A percentile compares a stretch with the other conserved stretches of the same genome.
phyloP scores from a whole-genome alignment of 2,113 vertebrate genomes.

The Ciconia maguari region DNA sequence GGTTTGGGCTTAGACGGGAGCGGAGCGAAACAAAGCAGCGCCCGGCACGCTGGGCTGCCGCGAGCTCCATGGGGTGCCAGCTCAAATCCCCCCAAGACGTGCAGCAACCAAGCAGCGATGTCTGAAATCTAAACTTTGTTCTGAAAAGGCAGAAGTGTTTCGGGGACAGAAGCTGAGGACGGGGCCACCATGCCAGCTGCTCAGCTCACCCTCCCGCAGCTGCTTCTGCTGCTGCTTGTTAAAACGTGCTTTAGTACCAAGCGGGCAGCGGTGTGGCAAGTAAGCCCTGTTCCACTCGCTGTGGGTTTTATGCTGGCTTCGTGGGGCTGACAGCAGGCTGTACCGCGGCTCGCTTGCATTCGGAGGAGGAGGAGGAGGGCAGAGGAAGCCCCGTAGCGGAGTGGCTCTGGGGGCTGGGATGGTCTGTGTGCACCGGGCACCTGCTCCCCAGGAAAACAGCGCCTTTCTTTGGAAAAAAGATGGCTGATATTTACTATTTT shows the following conservation, averaged over 20 bases:
- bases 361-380: neutral
- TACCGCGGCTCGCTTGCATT: fast-evolving
- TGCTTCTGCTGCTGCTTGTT: neutral
- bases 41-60: neutral
- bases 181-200: neutral
- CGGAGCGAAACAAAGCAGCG: too few species aligned
- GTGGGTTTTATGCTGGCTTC: too few species aligned
- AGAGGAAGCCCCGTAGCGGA: neutral
- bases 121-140: neutral
- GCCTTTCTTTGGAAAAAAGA: neutral
- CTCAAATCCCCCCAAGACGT: too few species aligned
- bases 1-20: neutral
- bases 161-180: neutral
- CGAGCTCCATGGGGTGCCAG: neutral
- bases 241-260: neutral
- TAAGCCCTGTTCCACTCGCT: neutral
- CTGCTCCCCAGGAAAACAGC: neutral
- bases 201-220: neutral
- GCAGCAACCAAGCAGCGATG: neutral
- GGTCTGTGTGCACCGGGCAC: neutral
- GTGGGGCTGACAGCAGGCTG: neutral
- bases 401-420: neutral
- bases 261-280: neutral
- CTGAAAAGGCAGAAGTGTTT: neutral
- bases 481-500: neutral